A percentile compares a stretch with the other conserved stretches of the same genome.
These are phyloP conservation scores for Pachyramphus minor DNA, from an alignment of 2,113 vertebrate species.

Conservation along the genomic window DNA sequence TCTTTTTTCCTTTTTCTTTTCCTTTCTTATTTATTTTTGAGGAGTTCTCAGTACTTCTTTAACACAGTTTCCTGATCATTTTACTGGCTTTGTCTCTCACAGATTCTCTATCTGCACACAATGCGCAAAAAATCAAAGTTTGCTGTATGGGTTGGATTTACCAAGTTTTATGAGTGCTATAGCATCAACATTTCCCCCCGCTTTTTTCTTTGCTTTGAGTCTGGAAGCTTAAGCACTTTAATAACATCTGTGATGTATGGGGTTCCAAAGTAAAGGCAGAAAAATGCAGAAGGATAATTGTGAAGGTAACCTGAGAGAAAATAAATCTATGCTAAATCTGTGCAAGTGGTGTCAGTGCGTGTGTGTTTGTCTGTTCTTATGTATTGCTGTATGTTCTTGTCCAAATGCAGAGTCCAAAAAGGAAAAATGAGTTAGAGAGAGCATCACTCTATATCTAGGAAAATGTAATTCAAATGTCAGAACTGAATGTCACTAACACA, in stretches of 20 bases:
- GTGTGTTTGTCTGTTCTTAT: background rate
- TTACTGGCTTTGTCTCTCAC: background rate
- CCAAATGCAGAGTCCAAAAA: background rate
- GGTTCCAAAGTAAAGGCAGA: background rate
- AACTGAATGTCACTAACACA: background rate
- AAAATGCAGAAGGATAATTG: background rate
- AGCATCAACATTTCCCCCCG: background rate
- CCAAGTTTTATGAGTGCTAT: background rate
- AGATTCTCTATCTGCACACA: background rate
- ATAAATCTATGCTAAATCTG: background rate
- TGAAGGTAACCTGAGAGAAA: background rate
- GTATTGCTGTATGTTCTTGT: too few species aligned
- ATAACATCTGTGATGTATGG: background rate
- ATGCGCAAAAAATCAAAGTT: background rate
- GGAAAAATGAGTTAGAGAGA: background rate
- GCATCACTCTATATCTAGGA: background rate
- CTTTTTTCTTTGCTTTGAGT: background rate
- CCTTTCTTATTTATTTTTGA: background rate
- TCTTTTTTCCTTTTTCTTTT: background rate
- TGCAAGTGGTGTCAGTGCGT: background rate
- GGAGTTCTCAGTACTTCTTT: background rate
- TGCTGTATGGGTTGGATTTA: background rate
- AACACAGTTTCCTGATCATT: background rate
- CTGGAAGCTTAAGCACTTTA: background rate
- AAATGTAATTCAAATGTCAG: background rate